Evolutionary conservation across 2,797 vertebrate species (phyloP), one percentile per base, ranked within the genome.

Genomic region (Discoglossus pictus): DNA sequence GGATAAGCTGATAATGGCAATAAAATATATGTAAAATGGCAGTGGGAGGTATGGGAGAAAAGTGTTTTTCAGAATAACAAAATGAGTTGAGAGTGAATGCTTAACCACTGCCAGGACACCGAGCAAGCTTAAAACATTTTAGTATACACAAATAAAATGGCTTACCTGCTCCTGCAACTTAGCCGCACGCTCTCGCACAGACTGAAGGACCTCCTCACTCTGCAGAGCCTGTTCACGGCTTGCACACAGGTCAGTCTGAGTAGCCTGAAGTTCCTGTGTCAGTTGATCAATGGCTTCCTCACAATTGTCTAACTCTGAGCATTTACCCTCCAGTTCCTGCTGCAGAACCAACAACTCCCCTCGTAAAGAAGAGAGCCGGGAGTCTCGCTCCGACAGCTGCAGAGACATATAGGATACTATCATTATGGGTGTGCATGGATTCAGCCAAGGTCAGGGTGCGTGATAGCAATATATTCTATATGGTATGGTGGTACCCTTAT

Each of bases 171-270:
- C n/a, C 0, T 74, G 79, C 25, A 77, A 79, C 50, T 69, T 54
- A 8, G 78, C 75, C 7, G 80, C 51, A 27, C 74, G 83, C 35
- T 84, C 83, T 35, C 81, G 77, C 36, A 90, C 82, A 4, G 77
- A 78, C 54, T 70, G 70, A 47, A 87, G 78, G 25, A 86, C 73
- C 63, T 84, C 77, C 27, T 90, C 79, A 39, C 79, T 79, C 48
- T 88, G 76, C 7, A 69, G 76, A 2, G 74, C 65, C 51, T 81
- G 86, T 36, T 82, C 73, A 39, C 59, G 81, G 59, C 77, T 79
- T 38, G 78, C 75, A 54, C 81, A 75, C 61, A 88, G 71, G 38
- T 85, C 77, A 17, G 72, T 70, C 69, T 78, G 77, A 1, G 86
- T 74, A 23, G 79, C 75, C 24, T 79, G 76, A 24, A 85, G 77